Percentiles rank a stretch among this genome's conserved stretches.
phyloP scores from a whole-genome alignment of 1,140 invertebrate species.

The Helicoverpa armigera region DNA sequence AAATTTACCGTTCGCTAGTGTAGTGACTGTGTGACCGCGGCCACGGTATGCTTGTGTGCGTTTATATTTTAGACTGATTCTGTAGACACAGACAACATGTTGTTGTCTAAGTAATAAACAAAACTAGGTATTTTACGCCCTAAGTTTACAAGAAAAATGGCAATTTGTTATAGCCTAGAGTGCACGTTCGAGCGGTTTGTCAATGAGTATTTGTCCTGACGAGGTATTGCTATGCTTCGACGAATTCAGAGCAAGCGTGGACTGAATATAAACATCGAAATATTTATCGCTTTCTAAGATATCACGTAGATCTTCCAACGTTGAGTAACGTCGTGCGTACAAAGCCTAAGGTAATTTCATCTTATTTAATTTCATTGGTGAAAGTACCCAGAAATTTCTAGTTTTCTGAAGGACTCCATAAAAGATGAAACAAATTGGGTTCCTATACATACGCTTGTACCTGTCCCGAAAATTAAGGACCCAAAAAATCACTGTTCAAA shows the following conservation, averaged over 20 bases:
- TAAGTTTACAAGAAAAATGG: too few relatives aligned
- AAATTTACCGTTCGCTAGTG: slow-evolving; percentile 52
- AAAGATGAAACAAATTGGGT: too few relatives aligned
- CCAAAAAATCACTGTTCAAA: too few relatives aligned
- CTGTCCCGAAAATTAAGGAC: too few relatives aligned
- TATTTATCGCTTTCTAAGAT: slow-evolving; percentile 10
- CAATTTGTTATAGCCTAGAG: background rate
- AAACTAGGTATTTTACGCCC: background rate
- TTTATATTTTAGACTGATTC: slow-evolving; percentile 7
- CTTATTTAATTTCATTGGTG: background rate
- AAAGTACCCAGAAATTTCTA: background rate
- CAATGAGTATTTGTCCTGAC: background rate
- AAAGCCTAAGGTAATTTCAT: background rate
- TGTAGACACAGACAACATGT: background rate
- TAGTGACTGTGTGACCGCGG: slow-evolving; percentile 45
- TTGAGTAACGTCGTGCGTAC: background rate
- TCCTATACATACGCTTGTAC: too few relatives aligned
- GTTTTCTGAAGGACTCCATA: too few relatives aligned
- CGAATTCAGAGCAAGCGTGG: slow-evolving; percentile 6
- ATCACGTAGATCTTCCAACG: slow-evolving; percentile 24
- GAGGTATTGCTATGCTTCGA: background rate
- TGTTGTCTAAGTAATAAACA: slow-evolving; percentile 1
- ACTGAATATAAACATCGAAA: slow-evolving; percentile 22
- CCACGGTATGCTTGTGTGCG: background rate
- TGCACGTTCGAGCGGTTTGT: background rate